Conservation (phyloP, 2,113 vertebrate genomes). For the Coreoperca whiteheadi region DNA sequence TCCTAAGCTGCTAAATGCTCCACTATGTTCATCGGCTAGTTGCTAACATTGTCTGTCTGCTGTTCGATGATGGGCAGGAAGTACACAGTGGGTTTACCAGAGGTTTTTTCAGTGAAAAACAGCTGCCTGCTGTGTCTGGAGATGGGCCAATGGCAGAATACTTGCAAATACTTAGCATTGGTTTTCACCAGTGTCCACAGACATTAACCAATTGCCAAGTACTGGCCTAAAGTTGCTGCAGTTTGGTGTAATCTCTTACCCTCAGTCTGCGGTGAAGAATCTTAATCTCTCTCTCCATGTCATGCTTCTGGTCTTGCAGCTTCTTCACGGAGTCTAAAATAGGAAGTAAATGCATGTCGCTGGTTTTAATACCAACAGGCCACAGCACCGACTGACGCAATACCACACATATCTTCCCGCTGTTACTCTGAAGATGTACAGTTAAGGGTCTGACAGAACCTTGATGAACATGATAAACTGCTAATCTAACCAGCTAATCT, state of each 20-base stretch:
- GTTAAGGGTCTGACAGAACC: too few relatives aligned
- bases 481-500: not conserved
- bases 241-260: too few relatives aligned
- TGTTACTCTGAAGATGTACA: not conserved
- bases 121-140: too few relatives aligned
- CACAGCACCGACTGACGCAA: not conserved
- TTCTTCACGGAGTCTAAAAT: conserved; percentile 93
- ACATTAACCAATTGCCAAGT: too few relatives aligned
- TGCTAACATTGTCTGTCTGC: not conserved
- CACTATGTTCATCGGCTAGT: not conserved
- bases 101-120: not conserved
- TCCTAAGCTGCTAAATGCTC: not conserved
- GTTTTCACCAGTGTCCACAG: too few relatives aligned
- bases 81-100: too few relatives aligned
- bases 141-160: too few relatives aligned
- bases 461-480: not conserved
- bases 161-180: not conserved
- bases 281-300: conserved; percentile 98
- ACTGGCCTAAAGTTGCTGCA: too few relatives aligned
- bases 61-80: not conserved
- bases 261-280: conserved; percentile 93
- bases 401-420: not conserved
- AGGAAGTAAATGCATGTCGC: conserved; percentile 48
- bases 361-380: not conserved
- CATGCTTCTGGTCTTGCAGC: conserved; percentile 96